Evolutionary conservation across 2,888 invertebrate genomes (phyloP).

Genomic region (Leptodirus hochenwartii): DNA sequence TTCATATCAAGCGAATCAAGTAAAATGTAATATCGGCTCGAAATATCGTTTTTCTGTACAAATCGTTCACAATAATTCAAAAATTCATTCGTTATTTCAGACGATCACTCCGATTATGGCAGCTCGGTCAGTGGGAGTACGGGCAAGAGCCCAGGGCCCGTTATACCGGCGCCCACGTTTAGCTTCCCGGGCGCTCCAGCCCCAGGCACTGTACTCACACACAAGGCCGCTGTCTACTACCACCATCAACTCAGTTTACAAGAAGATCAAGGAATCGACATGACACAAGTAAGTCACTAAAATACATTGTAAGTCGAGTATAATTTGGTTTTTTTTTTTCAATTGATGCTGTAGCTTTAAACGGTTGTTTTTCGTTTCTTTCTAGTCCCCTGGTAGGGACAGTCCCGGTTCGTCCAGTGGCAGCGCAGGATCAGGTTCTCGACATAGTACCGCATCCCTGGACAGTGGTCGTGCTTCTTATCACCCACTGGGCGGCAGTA

Average conservation of each 20-base stretch:
- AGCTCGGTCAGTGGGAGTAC: slow-evolving; percentile 44
- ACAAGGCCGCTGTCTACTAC: slow-evolving; percentile 61
- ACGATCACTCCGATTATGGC: slow-evolving; percentile 49
- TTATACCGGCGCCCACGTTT: slow-evolving; percentile 46
- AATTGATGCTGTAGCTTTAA: no score
- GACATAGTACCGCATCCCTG: slow-evolving; percentile 76
- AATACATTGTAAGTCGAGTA: slow-evolving; percentile 1
- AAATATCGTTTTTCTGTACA: no score
- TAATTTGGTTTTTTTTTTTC: background rate
- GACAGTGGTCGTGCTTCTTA: slow-evolving; percentile 87
- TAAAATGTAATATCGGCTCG: no score
- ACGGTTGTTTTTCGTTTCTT: slow-evolving; percentile 12
- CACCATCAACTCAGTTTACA: slow-evolving; percentile 67
- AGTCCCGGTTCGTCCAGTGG: slow-evolving; percentile 81
- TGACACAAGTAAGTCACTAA: slow-evolving; percentile 45
- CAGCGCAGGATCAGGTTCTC: slow-evolving; percentile 69
- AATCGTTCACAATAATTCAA: no score
- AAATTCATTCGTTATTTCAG: no score
- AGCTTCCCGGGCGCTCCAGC: slow-evolving; percentile 51
- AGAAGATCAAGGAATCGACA: slow-evolving; percentile 77
- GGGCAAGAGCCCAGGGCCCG: slow-evolving; percentile 47
- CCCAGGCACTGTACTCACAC: slow-evolving; percentile 45
- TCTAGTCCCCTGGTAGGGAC: slow-evolving; percentile 80
- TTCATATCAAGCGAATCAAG: no score
- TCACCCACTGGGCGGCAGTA: slow-evolving; percentile 31